phyloP scores from a whole-genome alignment of 2,113 vertebrate species.

The Tamias sibiricus region DNA sequence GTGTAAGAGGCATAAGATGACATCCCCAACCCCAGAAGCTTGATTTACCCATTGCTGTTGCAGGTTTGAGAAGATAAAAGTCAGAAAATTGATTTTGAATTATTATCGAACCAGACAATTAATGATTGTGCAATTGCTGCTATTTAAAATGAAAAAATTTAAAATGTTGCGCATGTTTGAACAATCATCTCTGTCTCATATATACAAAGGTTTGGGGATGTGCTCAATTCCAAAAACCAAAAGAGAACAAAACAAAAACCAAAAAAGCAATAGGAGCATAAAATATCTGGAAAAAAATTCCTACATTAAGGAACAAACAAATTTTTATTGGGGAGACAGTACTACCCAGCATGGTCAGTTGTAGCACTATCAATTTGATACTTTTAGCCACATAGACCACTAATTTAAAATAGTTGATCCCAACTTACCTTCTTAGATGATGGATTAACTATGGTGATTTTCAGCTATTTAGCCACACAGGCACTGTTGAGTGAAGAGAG shows the following conservation, averaged over 20 bases:
- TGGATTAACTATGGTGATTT: not conserved
- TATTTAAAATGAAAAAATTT: conserved; percentile 13
- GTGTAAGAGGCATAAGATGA: not conserved
- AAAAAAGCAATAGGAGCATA: not conserved
- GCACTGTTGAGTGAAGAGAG: not conserved
- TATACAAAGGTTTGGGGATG: not conserved
- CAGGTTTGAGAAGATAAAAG: conserved; percentile 28
- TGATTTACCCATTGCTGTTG: not conserved
- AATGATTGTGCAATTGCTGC: not conserved
- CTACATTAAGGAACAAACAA: not conserved
- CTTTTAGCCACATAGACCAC: not conserved
- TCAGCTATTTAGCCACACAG: not conserved
- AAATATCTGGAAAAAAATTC: not conserved
- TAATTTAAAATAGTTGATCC: not conserved
- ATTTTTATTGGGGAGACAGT: not conserved
- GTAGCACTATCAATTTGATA: not conserved
- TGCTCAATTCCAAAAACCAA: not conserved
- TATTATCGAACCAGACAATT: conserved; percentile 7
- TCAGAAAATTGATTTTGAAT: conserved; percentile 45
- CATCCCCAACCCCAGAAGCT: not conserved
- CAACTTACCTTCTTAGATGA: not conserved
- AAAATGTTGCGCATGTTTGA: not conserved
- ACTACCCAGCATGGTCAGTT: not conserved
- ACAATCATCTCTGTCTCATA: not conserved
- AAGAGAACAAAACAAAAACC: not conserved